Base-by-base conservation (phyloP, 2,797 vertebrate genomes). In the Eulemur albifrons region DNA sequence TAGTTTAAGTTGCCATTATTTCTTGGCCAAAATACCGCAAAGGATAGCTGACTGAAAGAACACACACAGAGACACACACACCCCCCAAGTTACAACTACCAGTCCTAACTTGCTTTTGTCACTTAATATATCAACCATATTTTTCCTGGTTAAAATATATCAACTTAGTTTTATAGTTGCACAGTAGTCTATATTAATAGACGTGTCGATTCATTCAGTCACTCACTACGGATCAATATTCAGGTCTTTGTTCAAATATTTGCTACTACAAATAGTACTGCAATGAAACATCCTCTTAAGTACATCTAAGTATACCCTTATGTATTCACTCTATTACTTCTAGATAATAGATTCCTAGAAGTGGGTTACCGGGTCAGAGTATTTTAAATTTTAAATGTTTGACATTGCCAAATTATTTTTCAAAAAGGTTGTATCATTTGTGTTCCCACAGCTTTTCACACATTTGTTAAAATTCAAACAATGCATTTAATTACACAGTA, bases 331-430 rank as follows among this genome's bases (percentile, higher is more conserved):
- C 5, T 88, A 30, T 61, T 80, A 88, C 88, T 85, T 92, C 35
- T n/a, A 81, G 45, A 79, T 57, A 90, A 65, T 8, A 90, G 12
- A 91, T n/a, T 84, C 50, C 48, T 80, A 80, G 50, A 90, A 89
- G 50, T 61, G 2, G 25, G 9, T 52, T 20, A 18, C 9, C 40
- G 1, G 27, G 17, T 93, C 72, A 80, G 63, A 90, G 2, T 69
- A 91, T 69, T 88, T 91, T 43, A 95, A 57, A 82, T 90, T 43
- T 90, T 73, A 95, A 83, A 67, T 77, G 76, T 70, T 75, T 65
- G 27, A 54, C 43, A 86, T n/a, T 27, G 14, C 30, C 43, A 75
- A 90, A 90, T 82, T 61, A 70, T 69, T 76, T 90, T 67, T 75
- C 43, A 73, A 67, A 94, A 80, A 81, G 40, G 10, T 0, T 69